These are phyloP conservation scores for Eupelmus urozonus DNA, from an alignment of 2,888 invertebrate genomes.

Conservation along the genomic window DNA sequence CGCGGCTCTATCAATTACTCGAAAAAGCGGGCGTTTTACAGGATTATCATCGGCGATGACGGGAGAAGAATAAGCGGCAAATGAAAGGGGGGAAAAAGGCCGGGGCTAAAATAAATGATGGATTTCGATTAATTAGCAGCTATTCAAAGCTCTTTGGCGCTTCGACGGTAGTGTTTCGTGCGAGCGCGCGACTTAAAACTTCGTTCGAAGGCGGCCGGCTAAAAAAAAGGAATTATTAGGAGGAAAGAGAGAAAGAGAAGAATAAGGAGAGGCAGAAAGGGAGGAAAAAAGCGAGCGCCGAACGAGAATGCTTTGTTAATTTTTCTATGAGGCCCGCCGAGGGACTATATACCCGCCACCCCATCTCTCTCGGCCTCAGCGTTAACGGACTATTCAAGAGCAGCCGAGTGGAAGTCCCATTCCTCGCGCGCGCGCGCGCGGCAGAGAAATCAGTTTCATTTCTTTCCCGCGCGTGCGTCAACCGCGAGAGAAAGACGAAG, in stretches of 20 bases:
- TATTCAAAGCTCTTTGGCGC: constrained; percentile 25
- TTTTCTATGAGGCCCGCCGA: constrained; percentile 50
- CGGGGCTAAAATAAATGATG: constrained; percentile 25
- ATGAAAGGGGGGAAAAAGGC: neutral
- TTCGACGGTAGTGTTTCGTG: neutral
- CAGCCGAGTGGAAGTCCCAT: constrained; percentile 74
- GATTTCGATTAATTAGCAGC: constrained; percentile 51
- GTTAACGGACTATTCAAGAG: constrained; percentile 70
- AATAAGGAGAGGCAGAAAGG: neutral
- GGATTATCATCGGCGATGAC: neutral
- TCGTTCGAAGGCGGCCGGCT: constrained; percentile 27
- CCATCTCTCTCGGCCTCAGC: constrained; percentile 56
- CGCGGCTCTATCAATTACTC: neutral
- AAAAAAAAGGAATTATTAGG: constrained; percentile 32
- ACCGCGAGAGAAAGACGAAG: neutral
- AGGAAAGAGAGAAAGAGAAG: constrained; percentile 18
- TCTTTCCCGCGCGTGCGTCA: constrained; percentile 35
- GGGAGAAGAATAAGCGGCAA: neutral
- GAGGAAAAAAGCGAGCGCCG: constrained; percentile 21
- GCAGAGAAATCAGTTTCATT: constrained; percentile 57
- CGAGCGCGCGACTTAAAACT: constrained; percentile 38
- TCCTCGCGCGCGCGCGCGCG: constrained; percentile 56
- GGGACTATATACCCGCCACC: constrained; percentile 61
- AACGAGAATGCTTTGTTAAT: constrained; percentile 58
- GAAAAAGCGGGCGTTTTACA: neutral